phyloP scores from a whole-genome alignment of 2,797 vertebrate species.

The Pelodytes ibericus region DNA sequence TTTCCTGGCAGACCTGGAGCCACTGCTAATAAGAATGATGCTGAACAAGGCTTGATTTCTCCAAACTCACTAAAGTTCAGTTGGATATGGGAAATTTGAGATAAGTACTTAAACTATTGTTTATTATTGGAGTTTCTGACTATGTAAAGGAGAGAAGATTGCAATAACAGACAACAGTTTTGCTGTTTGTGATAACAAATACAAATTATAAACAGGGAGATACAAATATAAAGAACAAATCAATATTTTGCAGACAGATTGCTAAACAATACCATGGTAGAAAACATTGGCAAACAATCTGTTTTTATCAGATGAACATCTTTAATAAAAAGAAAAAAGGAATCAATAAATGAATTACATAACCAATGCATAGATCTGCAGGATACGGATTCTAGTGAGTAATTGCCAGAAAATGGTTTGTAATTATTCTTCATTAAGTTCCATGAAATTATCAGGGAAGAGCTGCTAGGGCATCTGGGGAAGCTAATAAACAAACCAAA shows the following conservation, averaged over 20 bases:
- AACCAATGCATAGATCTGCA: constrained; percentile 24
- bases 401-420: constrained; percentile 40
- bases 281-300: constrained; percentile 34
- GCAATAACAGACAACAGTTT: neutral
- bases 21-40: neutral
- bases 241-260: constrained; percentile 33
- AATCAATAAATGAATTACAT: constrained; percentile 43
- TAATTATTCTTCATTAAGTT: constrained; percentile 54
- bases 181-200: constrained; percentile 14
- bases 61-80: constrained; percentile 22
- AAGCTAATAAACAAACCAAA: neutral
- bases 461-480: neutral
- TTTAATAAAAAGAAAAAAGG: constrained; percentile 33
- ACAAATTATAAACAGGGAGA: neutral
- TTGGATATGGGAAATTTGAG: neutral
- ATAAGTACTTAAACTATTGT: neutral
- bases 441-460: constrained; percentile 27
- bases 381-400: constrained; percentile 34
- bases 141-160: constrained; percentile 13
- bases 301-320: constrained; percentile 44
- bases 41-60: constrained; percentile 2
- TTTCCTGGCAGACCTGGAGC: neutral
- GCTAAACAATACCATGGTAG: constrained; percentile 24
- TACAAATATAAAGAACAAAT: constrained; percentile 33
- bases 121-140: constrained; percentile 11